Evolutionary conservation across 1,140 invertebrate genomes (phyloP).

Genomic region (Macrobrachium rosenbergii): DNA sequence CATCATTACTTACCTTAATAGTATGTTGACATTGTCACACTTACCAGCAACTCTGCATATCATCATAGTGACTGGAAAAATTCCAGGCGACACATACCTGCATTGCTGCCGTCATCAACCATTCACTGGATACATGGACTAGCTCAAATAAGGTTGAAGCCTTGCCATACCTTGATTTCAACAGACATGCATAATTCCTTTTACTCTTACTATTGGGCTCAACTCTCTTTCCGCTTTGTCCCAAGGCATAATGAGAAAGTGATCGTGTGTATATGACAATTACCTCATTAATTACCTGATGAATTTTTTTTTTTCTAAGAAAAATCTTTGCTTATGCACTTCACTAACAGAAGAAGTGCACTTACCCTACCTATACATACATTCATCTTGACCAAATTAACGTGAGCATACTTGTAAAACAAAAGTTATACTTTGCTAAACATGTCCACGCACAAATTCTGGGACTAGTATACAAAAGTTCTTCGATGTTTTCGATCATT

Average conservation of each 20-base stretch:
- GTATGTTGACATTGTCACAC: too few species aligned
- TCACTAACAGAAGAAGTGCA: constrained; percentile 46
- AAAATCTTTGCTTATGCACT: constrained; percentile 37
- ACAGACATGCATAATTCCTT: too few species aligned
- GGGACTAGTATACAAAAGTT: constrained; percentile 50
- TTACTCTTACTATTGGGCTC: neutral
- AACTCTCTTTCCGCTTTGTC: neutral
- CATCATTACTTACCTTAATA: neutral
- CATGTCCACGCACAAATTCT: constrained; percentile 31
- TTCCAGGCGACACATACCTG: neutral
- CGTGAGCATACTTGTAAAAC: constrained; percentile 43
- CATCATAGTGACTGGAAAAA: neutral
- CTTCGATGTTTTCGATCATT: constrained; percentile 43
- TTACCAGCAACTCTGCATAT: too few species aligned
- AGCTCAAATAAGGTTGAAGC: too few species aligned
- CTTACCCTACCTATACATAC: constrained; percentile 52
- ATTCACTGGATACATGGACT: too few species aligned
- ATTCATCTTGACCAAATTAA: constrained; percentile 44
- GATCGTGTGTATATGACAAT: too few species aligned
- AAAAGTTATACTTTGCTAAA: constrained; percentile 30
- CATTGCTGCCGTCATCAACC: constrained; percentile 7
- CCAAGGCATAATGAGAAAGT: too few species aligned
- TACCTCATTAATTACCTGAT: too few species aligned
- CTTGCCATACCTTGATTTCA: too few species aligned
- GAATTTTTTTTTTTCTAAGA: constrained; percentile 30